phyloP scores from a whole-genome alignment of 2,113 vertebrate species.

The Lynx canadensis region DNA sequence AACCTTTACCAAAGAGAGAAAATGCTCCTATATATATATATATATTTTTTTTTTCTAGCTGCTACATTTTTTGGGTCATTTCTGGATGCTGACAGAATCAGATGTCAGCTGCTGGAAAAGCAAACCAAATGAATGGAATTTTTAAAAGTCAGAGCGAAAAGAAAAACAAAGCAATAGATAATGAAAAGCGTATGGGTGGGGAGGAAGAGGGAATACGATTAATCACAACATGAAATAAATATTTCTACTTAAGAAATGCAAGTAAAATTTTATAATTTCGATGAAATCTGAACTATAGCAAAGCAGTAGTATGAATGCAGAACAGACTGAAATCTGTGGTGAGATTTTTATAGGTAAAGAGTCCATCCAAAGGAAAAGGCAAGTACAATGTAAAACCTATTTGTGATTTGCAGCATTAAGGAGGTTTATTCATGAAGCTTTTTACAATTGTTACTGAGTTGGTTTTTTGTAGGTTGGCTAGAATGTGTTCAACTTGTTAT shows the following conservation, averaged over 20 bases:
- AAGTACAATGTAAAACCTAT: background rate
- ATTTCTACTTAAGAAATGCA: constrained; percentile 11
- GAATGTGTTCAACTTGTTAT: constrained; percentile 41
- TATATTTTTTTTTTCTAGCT: background rate
- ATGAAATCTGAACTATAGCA: constrained; percentile 8
- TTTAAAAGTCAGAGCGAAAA: constrained; percentile 61
- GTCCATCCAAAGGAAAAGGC: background rate
- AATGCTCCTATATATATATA: background rate
- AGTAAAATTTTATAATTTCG: background rate
- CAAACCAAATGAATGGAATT: constrained; percentile 57
- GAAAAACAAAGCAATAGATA: constrained; percentile 59
- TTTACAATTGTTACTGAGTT: constrained; percentile 25
- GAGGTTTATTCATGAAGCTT: constrained; percentile 38
- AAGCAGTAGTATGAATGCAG: background rate
- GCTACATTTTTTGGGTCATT: constrained; percentile 43
- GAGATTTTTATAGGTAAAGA: constrained; percentile 45
- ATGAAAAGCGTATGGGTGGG: constrained; percentile 21
- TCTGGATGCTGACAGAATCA: constrained; percentile 67
- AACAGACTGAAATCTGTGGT: background rate
- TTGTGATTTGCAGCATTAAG: constrained; percentile 9
- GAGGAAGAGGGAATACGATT: background rate
- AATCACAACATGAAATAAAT: background rate
- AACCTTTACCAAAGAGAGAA: constrained; percentile 65
- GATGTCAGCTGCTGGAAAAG: constrained; percentile 72
- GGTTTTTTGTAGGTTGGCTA: background rate